Evolutionary conservation across 2,888 invertebrate genomes (phyloP), one percentile per base, ranked within the genome.

Genomic region (Melitaea athalia): DNA sequence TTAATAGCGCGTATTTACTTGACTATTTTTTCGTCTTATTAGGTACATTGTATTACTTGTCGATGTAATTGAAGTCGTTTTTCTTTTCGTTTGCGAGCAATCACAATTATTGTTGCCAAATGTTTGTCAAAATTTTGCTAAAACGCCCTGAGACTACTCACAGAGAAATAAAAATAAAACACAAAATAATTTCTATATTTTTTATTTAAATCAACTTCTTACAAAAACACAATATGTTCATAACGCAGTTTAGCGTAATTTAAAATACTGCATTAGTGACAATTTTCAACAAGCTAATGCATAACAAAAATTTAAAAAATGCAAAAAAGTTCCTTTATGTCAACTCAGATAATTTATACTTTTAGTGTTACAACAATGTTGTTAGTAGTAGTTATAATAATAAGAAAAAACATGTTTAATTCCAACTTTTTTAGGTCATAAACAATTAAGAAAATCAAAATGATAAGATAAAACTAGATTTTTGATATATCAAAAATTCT

Each of bases 141-240:
- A 24, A 1, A 2, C 24, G 3, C 3, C 24, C 24, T 24, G 24
- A 24, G 24, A 24, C 38, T 1, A 38, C 38, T 3, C 1, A 7
- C 4, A 10, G 45, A 11, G 11, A 14, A 8, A 12, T 8, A 12
- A 11, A 45, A 45, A 45, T 45, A 45, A 45, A 45, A 45, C 4
- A 45, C 45, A n/a, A 49, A 38, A 49, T 49, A 49, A n/a, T 49
- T 49, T n/a, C 0, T n/a, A n/a, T n/a, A n/a, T n/a, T n/a, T 49
- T 49, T n/a, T 49, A 49, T 49, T 14, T 12, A 49, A 49, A 49
- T 49, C 47, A 49, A 49, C n/a, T 49, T 49, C 1, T 45, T 49
- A 49, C 14, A n/a, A 49, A 14, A 49, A 49, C 6, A n/a, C 70
- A n/a, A 47, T 65, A 57, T 49, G 47, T 4, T 49, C n/a, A n/a